Conservation (phyloP, 2,888 invertebrate genomes). For the Tupiocoris notatus region DNA sequence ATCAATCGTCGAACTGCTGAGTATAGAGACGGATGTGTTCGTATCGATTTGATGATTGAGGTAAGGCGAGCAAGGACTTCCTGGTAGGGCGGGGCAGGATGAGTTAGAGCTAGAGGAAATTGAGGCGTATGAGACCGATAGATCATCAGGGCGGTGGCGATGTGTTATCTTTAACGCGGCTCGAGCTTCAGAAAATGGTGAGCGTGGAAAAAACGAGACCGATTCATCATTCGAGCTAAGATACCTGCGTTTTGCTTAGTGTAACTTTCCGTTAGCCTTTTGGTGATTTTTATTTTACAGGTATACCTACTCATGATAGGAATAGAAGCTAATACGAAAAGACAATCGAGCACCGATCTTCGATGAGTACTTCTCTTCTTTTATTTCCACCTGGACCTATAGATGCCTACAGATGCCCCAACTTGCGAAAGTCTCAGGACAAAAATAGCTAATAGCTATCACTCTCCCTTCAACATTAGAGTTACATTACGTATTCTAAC, state of each 20-base stretch:
- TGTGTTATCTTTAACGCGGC: slow-evolving; percentile 29
- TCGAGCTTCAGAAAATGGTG: slow-evolving; percentile 8
- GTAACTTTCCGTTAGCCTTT: neutral
- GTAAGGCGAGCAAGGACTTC: slow-evolving; percentile 6
- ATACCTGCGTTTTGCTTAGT: neutral
- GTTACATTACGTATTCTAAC: too few species aligned
- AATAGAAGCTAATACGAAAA: too few species aligned
- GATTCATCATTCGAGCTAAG: slow-evolving; percentile 4
- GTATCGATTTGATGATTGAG: slow-evolving; percentile 17
- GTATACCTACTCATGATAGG: too few species aligned
- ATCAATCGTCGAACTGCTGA: neutral
- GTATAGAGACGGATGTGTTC: neutral
- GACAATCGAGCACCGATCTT: too few species aligned
- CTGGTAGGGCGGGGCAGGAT: slow-evolving; percentile 15
- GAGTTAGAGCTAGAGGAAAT: slow-evolving; percentile 26
- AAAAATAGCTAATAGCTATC: too few species aligned
- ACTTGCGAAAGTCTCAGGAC: too few species aligned
- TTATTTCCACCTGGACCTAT: too few species aligned
- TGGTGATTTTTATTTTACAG: neutral
- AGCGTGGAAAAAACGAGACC: neutral
- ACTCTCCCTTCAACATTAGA: too few species aligned
- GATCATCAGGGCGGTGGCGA: slow-evolving; percentile 23
- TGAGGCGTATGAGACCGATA: slow-evolving; percentile 34
- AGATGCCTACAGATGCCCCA: too few species aligned
- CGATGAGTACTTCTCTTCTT: too few species aligned